Evolutionary conservation across 2,113 vertebrate species (phyloP).

Genomic region (Polyodon spathula): DNA sequence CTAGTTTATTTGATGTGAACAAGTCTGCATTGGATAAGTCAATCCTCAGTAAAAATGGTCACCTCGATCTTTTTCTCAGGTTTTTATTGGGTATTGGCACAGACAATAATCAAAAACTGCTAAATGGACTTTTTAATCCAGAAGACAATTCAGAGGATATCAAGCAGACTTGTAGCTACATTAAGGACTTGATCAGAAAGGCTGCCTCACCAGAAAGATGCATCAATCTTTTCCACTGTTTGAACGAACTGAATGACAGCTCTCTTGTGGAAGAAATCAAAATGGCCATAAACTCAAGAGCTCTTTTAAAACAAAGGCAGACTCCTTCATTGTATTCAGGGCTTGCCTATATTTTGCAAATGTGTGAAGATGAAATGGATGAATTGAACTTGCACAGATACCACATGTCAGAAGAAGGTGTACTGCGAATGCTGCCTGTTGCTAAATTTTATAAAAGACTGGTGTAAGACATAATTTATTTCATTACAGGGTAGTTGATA

Average conservation of each 20-base stretch:
- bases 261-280: conserved; percentile 5
- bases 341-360: conserved; percentile 9
- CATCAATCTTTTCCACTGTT: conserved; percentile 8
- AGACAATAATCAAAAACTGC: neutral
- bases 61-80: conserved; percentile 11
- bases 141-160: neutral
- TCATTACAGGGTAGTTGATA: too few species aligned
- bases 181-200: neutral
- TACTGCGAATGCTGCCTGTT: neutral
- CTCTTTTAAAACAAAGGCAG: neutral
- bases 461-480: neutral
- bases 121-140: neutral
- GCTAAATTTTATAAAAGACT: conserved; percentile 8
- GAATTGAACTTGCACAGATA: neutral
- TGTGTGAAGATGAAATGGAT: neutral
- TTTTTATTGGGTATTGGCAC: conserved; percentile 2
- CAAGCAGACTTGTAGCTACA: neutral
- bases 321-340: neutral
- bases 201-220: conserved; percentile 2
- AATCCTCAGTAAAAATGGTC: conserved; percentile 1
- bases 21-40: neutral
- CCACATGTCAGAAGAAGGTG: neutral
- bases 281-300: neutral
- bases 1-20: neutral
- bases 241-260: conserved; percentile 7